A percentile compares a stretch with the other conserved stretches of the same genome.
phyloP scores from a whole-genome alignment of 2,113 vertebrate species.

The Ptilorrhoa leucosticta region DNA sequence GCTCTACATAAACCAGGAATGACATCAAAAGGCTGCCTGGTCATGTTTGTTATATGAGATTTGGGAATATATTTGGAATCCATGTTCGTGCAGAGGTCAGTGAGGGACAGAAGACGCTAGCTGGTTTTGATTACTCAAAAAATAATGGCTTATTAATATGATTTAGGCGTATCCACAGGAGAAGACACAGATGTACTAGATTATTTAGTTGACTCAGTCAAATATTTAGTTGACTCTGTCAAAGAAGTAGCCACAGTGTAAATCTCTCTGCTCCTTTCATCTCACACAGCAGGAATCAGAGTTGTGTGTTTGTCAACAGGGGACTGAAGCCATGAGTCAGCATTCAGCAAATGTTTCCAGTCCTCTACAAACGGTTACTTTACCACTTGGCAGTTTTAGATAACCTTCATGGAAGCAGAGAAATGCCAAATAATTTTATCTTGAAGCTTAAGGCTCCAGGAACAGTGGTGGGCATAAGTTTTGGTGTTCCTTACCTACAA shows the following conservation, averaged over 20 bases:
- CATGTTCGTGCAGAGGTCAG: not conserved
- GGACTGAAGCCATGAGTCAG: constrained; percentile 20
- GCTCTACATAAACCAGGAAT: not conserved
- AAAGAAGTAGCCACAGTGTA: not conserved
- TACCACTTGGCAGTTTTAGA: not conserved
- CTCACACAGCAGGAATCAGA: not conserved
- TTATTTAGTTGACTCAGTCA: constrained; percentile 1
- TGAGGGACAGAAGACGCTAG: not conserved
- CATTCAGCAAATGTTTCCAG: not conserved
- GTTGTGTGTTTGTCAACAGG: constrained; percentile 1
- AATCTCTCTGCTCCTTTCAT: not conserved
- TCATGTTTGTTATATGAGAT: not conserved
- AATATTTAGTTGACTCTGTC: not conserved
- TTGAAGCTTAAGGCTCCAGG: not conserved
- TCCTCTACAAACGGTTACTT: not conserved
- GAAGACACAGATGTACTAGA: not conserved
- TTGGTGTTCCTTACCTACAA: not conserved
- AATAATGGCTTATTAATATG: not conserved
- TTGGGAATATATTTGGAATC: not conserved
- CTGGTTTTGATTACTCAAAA: not conserved
- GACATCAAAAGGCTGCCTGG: not conserved
- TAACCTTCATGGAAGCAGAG: not conserved
- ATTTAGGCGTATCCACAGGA: not conserved
- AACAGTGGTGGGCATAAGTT: not conserved
- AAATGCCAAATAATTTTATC: not conserved